Conservation (phyloP, 2,113 vertebrate genomes). For the Turnix velox region DNA sequence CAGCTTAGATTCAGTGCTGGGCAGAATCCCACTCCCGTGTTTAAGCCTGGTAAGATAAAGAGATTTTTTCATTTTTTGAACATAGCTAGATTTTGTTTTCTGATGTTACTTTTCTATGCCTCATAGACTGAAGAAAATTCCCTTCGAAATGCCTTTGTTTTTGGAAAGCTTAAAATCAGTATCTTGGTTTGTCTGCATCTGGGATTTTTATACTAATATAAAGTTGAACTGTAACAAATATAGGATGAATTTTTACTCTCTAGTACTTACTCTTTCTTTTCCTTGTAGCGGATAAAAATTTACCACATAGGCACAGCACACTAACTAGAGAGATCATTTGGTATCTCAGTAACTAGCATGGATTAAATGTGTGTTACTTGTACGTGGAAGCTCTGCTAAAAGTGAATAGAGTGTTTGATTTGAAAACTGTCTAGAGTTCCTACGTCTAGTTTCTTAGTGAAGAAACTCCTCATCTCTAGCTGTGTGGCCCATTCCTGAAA, state of each 20-base stretch:
- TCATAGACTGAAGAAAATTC: neutral
- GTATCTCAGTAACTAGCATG: neutral
- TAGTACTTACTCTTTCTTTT: neutral
- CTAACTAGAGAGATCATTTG: neutral
- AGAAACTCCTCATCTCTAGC: neutral
- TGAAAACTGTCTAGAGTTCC: neutral
- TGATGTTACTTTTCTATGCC: neutral
- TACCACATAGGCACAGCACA: neutral
- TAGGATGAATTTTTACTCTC: neutral
- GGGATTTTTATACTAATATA: neutral
- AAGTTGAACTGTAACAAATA: neutral
- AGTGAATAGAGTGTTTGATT: neutral
- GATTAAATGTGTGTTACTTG: neutral
- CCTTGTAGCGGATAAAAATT: neutral
- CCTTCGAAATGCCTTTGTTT: neutral
- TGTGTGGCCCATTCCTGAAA: neutral
- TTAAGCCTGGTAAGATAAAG: neutral
- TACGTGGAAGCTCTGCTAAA: neutral
- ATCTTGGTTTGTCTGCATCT: neutral
- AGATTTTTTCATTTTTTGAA: neutral
- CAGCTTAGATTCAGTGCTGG: neutral
- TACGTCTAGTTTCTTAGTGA: neutral
- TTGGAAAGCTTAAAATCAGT: neutral
- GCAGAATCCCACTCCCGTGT: neutral
- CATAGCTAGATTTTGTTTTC: neutral